phyloP scores from a whole-genome alignment of 2,888 invertebrate species.

The Taenaris catops region DNA sequence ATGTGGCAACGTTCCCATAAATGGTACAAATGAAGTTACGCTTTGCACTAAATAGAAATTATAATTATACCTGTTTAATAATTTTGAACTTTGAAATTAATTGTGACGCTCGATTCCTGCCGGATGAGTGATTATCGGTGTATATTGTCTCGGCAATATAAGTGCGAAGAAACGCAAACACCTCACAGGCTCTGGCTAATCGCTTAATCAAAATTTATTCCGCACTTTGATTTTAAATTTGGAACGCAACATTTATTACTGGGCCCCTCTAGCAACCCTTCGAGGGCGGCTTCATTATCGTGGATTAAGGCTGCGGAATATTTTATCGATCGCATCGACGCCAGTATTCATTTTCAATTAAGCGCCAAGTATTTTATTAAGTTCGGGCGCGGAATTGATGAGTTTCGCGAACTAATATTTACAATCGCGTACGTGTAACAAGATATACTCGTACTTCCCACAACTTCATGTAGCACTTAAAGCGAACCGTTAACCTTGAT shows the following conservation, averaged over 20 bases:
- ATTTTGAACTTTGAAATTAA: slow-evolving; percentile 3
- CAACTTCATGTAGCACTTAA: too few species aligned
- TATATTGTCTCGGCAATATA: slow-evolving; percentile 17
- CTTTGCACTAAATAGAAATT: too few species aligned
- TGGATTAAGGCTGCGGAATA: slow-evolving; percentile 78
- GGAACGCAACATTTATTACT: slow-evolving; percentile 78
- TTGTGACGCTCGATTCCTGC: slow-evolving; percentile 2
- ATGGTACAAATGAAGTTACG: too few species aligned
- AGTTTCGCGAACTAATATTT: slow-evolving; percentile 79
- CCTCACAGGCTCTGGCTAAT: slow-evolving; percentile 64
- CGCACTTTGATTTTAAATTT: slow-evolving; percentile 80
- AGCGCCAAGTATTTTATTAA: slow-evolving; percentile 80
- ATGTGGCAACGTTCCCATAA: too few species aligned
- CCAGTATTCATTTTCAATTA: slow-evolving; percentile 80
- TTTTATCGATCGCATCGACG: slow-evolving; percentile 73
- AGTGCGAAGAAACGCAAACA: slow-evolving; percentile 59
- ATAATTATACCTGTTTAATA: too few species aligned
- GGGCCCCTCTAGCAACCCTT: slow-evolving; percentile 73
- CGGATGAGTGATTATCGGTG: slow-evolving; percentile 7
- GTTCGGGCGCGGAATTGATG: slow-evolving; percentile 77
- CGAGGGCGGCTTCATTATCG: slow-evolving; percentile 74
- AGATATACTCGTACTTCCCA: too few species aligned
- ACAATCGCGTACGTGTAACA: slow-evolving; percentile 51
- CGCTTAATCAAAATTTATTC: slow-evolving; percentile 80
- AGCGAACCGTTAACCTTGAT: too few species aligned